Evolutionary conservation across 1,140 invertebrate genomes (phyloP), one percentile per base, ranked within the genome.

Genomic region (Heliconius melpomene): DNA sequence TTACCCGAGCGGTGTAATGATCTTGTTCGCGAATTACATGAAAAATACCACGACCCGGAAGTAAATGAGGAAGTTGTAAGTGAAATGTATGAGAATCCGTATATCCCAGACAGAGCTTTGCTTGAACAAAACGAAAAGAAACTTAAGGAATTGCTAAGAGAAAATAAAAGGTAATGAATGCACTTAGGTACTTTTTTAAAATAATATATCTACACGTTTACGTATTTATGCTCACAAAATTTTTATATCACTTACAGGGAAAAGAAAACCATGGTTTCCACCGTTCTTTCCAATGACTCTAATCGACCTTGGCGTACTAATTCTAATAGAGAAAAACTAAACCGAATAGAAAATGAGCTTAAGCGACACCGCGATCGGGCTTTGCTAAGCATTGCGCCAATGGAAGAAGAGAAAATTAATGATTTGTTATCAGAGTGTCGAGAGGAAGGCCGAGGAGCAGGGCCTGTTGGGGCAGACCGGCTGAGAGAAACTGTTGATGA

Each of bases 241-340:
- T 40, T 78, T 32, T 73, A 36, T 60, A 46, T 82, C 60, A 32
- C 72, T 88, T 85, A 23, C 79, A 91, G 89, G 32, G 75, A 46
- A 1, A 90, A 86, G 75, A 89, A 87, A 75, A 73, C 78, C 74
- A 57, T 29, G n/a, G 11, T 72, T 29, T 3, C 78, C 5, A 38
- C 54, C 36, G 5, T 83, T 1, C 70, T 54, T 1, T 54, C 32
- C 32, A 23, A 81, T 5, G 91, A 94, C 77, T 86, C 87, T 1
- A 93, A 91, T 52, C 86, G 89, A 75, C 89, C 91, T 0, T 94
- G 92, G 92, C 87, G 92, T 0, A 91, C 88, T 3, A 82, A 94
- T 75, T 88, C 91, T 1, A 87, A 76, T 74, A 90, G 87, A 78
- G 92, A 93, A 78, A 89, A 87, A 73, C 82, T 93, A 2, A 46